Evolutionary conservation across 2,888 invertebrate species (phyloP), one percentile per base, ranked within the genome.

Genomic region (Heliconius erato): DNA sequence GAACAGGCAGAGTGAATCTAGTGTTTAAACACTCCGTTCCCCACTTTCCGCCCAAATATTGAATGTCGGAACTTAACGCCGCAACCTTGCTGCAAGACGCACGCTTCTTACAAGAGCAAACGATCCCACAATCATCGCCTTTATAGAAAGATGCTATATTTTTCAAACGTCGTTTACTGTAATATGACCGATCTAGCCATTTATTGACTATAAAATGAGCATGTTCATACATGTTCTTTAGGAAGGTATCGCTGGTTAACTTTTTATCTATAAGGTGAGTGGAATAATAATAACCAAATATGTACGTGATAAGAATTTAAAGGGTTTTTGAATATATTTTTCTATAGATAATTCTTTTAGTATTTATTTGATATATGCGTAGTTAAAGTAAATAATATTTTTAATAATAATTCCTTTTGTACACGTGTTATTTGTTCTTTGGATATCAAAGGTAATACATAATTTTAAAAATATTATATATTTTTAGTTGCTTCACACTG

Each of bases 281-380:
- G 9, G 76, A 76, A 76, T 76, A 76, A 76, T 76, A 76, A 76
- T 76, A 63, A 63, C n/a, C 35, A n/a, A 40, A 35, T n/a, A 74
- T 54, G 2, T 54, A 23, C 40, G 63, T 76, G 76, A 76, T 76
- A 76, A 76, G 63, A 76, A 40, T 63, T 23, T n/a, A 35, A 63
- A 35, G n/a, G 4, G 7, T 26, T 76, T 76, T 35, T 40, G n/a
- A 40, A 40, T 2, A 12, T 32, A 14, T 40, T 26, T 40, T n/a
- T 76, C 16, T 63, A 23, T 32, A 32, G 32, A 54, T 74, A 74
- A 2, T 0, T 54, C 7, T 71, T 71, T 71, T 71, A 12, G 19
- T 14, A 12, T 23, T 44, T 40, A 44, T 44, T 44, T 72, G 72
- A 44, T 6, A 71, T 19, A 16, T 23, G 6, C 9, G 35, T 40